Percentiles rank a stretch among this genome's conserved stretches.
Conservation (phyloP, 2,797 vertebrate species). For the Agapornis canus region DNA sequence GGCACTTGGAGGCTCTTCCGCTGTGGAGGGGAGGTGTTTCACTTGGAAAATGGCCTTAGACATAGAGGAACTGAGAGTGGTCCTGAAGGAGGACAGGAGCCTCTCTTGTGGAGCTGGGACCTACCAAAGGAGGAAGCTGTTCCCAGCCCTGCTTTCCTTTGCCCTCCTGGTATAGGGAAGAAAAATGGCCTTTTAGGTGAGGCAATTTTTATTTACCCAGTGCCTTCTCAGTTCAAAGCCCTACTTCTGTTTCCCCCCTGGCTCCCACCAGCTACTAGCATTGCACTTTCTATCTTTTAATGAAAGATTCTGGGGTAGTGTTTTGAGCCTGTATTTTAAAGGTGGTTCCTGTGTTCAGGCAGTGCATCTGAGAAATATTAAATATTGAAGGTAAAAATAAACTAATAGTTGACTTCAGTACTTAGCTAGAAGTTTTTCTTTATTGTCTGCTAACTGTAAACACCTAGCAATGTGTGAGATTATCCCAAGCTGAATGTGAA, state of each 20-base stretch:
- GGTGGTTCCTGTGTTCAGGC: background rate
- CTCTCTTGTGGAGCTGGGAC: accelerated
- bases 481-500: background rate
- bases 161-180: accelerated
- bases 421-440: background rate
- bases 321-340: background rate
- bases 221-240: background rate
- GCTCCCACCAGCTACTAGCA: background rate
- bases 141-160: background rate
- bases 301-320: accelerated
- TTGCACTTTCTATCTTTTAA: background rate
- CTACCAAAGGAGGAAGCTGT: background rate
- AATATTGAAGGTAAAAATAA: background rate
- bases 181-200: background rate
- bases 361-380: accelerated
- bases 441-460: background rate
- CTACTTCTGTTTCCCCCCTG: background rate
- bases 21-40: accelerated
- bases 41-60: background rate
- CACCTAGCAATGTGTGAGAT: background rate
- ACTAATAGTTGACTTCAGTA: background rate
- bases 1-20: background rate
- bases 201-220: background rate
- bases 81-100: accelerated
- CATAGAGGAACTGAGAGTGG: background rate